These are phyloP conservation scores for Otolemur garnettii DNA, from an alignment of 2,113 vertebrate species.

Conservation along the genomic window DNA sequence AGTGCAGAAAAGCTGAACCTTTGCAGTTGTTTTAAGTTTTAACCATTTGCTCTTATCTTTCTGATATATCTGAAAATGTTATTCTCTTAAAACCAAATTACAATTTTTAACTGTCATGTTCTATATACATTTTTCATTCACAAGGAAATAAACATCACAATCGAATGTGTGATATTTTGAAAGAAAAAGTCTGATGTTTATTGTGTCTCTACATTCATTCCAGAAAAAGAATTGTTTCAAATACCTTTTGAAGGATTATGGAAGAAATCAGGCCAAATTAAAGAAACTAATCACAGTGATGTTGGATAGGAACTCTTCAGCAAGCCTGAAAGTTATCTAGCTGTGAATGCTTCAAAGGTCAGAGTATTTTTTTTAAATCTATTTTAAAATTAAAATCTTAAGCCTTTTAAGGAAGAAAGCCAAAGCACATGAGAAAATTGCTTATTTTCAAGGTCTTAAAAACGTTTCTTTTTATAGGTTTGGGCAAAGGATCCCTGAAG, in stretches of 20 bases:
- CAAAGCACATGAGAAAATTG: slow-evolving; percentile 59
- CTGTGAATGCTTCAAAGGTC: slow-evolving; percentile 76
- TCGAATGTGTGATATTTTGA: not conserved
- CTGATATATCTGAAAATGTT: not conserved
- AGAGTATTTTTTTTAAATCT: slow-evolving; percentile 59
- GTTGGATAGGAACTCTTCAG: slow-evolving; percentile 72
- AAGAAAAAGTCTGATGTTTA: not conserved
- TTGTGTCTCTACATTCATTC: not conserved
- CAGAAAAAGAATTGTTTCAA: slow-evolving; percentile 63
- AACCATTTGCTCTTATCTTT: not conserved
- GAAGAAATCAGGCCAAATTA: slow-evolving; percentile 73
- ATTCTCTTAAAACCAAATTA: not conserved
- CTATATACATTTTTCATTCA: not conserved
- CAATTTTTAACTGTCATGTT: not conserved
- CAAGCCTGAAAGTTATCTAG: slow-evolving; percentile 66
- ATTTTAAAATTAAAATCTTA: slow-evolving; percentile 76
- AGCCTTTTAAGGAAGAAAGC: slow-evolving; percentile 75
- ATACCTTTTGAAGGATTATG: slow-evolving; percentile 83
- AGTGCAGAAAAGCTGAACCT: not conserved
- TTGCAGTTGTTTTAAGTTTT: not conserved
- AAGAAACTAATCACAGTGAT: slow-evolving; percentile 75
- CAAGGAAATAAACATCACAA: not conserved
- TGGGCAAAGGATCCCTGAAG: slow-evolving; percentile 66
- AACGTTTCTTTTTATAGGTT: slow-evolving; percentile 70
- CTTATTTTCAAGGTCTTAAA: slow-evolving; percentile 70